Conservation (phyloP, 2,113 vertebrate genomes). For the Phocoena sinus region DNA sequence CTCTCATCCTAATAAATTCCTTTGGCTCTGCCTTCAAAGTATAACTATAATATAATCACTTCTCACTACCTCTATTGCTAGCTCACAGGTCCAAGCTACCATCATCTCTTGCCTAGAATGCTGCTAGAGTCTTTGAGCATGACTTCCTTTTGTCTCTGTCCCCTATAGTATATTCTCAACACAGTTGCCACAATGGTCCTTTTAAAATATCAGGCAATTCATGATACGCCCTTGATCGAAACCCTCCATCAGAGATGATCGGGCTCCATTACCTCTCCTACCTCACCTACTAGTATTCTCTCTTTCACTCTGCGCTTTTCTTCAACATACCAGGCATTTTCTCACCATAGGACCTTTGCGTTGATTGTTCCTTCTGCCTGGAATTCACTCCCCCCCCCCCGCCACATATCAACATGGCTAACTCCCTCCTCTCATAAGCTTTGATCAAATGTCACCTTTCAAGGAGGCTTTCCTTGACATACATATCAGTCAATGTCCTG, state of each 20-base stretch:
- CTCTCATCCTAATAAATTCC: neutral
- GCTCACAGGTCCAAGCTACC: neutral
- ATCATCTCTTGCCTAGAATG: neutral
- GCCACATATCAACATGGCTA: neutral
- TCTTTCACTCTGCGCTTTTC: neutral
- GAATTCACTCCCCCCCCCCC: neutral
- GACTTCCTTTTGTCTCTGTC: neutral
- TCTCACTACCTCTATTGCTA: neutral
- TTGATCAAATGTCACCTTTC: conserved; percentile 49
- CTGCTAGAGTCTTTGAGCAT: neutral
- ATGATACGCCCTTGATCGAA: neutral
- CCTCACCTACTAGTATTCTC: neutral
- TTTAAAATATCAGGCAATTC: neutral
- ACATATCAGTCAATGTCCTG: conserved; percentile 21
- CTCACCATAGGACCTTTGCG: neutral
- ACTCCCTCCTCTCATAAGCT: neutral
- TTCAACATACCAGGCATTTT: neutral
- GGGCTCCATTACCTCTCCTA: neutral
- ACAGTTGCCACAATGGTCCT: neutral
- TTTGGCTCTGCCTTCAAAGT: neutral
- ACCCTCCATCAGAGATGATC: neutral
- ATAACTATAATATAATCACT: neutral
- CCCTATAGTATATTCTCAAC: neutral
- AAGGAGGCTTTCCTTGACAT: conserved; percentile 17
- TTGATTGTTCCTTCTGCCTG: neutral